Conservation (phyloP, 2,113 vertebrate genomes). For the Ardeotis arabs region DNA sequence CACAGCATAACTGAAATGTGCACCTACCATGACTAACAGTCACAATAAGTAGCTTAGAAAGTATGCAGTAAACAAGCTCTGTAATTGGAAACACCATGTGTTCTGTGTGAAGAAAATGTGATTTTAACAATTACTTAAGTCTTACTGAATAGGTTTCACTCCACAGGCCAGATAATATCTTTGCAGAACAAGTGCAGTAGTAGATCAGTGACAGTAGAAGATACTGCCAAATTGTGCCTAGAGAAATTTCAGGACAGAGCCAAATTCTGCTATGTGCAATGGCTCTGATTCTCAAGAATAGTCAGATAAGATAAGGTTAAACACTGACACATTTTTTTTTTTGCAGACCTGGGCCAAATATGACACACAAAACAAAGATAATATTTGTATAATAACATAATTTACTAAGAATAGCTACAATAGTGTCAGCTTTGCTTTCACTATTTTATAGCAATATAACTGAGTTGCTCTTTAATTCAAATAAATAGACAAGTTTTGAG, state of each 20-base stretch:
- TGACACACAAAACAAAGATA: not conserved
- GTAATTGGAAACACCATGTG: not conserved
- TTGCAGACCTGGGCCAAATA: not conserved
- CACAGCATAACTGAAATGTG: not conserved
- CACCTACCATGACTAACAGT: not conserved
- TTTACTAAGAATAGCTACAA: not conserved
- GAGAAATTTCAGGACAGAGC: not conserved
- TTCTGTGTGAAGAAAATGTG: not conserved
- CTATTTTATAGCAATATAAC: not conserved
- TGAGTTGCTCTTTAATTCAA: not conserved
- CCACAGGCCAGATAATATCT: not conserved
- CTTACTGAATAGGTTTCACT: not conserved
- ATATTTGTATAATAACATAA: not conserved
- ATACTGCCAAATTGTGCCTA: not conserved
- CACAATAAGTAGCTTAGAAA: not conserved
- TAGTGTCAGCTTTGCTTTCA: not conserved
- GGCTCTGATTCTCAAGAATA: not conserved
- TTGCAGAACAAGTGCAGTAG: not conserved
- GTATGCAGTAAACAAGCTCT: not conserved
- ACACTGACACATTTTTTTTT: not conserved
- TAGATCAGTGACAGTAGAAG: not conserved
- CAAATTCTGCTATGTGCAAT: not conserved
- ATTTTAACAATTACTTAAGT: not conserved
- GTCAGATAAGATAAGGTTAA: not conserved
- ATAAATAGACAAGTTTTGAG: not conserved